Evolutionary conservation across 2,888 invertebrate genomes (phyloP), one percentile per base, ranked within the genome.

Genomic region (Platerodrilus igneus): DNA sequence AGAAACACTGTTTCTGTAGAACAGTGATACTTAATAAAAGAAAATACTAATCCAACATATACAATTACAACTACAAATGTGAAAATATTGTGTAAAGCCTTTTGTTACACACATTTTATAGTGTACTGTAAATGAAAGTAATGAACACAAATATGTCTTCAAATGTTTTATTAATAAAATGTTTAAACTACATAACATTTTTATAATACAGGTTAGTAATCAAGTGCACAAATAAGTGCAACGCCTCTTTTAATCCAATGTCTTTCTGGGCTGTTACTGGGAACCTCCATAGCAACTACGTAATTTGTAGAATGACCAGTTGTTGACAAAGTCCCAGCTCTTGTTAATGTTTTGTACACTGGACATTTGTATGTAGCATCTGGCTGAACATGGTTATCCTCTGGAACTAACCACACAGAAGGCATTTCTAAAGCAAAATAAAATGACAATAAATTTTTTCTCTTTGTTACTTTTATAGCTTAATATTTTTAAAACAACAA

Each of bases 301-400:
- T 78, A 81, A 64, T 81, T 82, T 4, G 81, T 81, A 3, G 80
- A 81, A 63, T 81, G 81, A 5, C 81, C 81, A 1, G 81, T 81
- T 0, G 81, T 81, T 19, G 80, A 80, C 6, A 82, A 62, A 1
- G 72, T 73, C 16, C 81, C 81, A 32, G 78, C 78, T 52, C 81
- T 62, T 17, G 73, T 74, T 4, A 79, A 66, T 0, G 81, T 81
- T 62, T 81, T 81, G 59, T 81, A 81, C 30, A 80, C 76, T 0
- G 81, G 81, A 57, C 79, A 80, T 18, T 71, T 68, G 53, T 81
- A 81, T 1, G 25, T 30, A 3, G 50, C 43, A n/a, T n/a, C n/a
- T 1, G 70, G 71, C 9, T 73, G 60, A 31, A 68, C 67, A 58
- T 83, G 78, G 52, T 74, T 67, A 48, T 79, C 75, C 53, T 79